phyloP scores from a whole-genome alignment of 2,113 vertebrate species.

The Pelusios castaneus region DNA sequence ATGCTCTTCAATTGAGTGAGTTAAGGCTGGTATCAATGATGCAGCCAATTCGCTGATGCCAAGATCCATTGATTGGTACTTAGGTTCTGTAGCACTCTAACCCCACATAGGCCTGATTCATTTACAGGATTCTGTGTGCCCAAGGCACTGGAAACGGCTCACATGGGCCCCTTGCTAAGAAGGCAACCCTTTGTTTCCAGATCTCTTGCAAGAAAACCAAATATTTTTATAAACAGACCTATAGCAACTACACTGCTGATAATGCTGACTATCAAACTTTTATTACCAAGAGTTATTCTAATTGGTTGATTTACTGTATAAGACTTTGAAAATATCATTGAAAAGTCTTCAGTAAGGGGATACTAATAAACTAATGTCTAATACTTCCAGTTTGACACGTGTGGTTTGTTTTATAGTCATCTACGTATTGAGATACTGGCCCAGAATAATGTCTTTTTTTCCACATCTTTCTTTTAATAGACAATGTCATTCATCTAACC shows the following conservation, averaged over 20 bases:
- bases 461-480: background rate
- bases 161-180: background rate
- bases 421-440: background rate
- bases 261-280: background rate
- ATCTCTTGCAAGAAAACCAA: background rate
- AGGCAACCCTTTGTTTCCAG: background rate
- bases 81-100: background rate
- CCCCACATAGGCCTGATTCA: background rate
- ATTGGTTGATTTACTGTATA: background rate
- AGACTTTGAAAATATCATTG: background rate
- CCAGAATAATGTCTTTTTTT: background rate
- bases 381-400: background rate
- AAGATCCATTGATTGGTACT: rapidly evolving
- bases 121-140: rapidly evolving
- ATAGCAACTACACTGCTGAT: background rate
- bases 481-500: background rate
- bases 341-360: background rate
- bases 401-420: background rate
- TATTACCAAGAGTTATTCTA: background rate
- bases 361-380: background rate
- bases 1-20: background rate
- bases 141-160: background rate
- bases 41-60: rapidly evolving
- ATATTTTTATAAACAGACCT: background rate
- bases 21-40: background rate